Percentiles rank a stretch among this genome's conserved stretches.
These are phyloP conservation scores for Corydoras sp. DNA, from an alignment of 2,113 vertebrate species.

Conservation along the genomic window DNA sequence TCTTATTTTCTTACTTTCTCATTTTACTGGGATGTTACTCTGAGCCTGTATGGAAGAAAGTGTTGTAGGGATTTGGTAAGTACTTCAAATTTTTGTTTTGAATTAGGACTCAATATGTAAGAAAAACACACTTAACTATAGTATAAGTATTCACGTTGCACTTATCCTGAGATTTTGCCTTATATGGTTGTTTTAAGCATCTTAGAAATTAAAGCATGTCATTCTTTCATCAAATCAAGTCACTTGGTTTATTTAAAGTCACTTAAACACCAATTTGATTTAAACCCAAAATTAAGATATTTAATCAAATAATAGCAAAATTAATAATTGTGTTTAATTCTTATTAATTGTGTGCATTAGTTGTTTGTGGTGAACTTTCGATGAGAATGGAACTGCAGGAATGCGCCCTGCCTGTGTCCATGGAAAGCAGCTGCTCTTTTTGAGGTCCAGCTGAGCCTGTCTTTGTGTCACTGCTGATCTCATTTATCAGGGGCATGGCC, in stretches of 20 bases:
- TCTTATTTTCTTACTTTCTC: slow-evolving; percentile 17
- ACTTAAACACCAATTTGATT: too few relatives aligned
- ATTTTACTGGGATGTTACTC: slow-evolving; percentile 20
- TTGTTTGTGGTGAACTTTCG: slow-evolving; percentile 14
- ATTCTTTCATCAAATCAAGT: too few relatives aligned
- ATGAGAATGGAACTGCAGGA: slow-evolving; percentile 33
- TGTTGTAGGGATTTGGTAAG: slow-evolving; percentile 20
- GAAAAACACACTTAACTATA: neutral
- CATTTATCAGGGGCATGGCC: neutral
- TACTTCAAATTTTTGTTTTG: neutral
- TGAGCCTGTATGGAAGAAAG: slow-evolving; percentile 3
- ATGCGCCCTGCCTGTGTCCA: slow-evolving; percentile 42
- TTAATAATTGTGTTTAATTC: neutral
- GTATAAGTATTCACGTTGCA: neutral
- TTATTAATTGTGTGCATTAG: neutral
- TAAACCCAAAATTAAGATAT: too few relatives aligned
- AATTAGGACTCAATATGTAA: neutral
- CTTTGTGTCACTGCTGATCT: slow-evolving; percentile 20
- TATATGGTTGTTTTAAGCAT: slow-evolving; percentile 1
- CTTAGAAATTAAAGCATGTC: neutral
- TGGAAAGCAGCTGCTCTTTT: slow-evolving; percentile 51
- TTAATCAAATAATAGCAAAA: too few relatives aligned
- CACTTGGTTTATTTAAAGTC: too few relatives aligned
- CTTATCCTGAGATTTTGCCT: neutral
- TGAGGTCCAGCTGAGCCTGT: slow-evolving; percentile 12